These are phyloP conservation scores for Sprattus sprattus DNA, from an alignment of 2,113 vertebrate genomes.

Conservation along the genomic window DNA sequence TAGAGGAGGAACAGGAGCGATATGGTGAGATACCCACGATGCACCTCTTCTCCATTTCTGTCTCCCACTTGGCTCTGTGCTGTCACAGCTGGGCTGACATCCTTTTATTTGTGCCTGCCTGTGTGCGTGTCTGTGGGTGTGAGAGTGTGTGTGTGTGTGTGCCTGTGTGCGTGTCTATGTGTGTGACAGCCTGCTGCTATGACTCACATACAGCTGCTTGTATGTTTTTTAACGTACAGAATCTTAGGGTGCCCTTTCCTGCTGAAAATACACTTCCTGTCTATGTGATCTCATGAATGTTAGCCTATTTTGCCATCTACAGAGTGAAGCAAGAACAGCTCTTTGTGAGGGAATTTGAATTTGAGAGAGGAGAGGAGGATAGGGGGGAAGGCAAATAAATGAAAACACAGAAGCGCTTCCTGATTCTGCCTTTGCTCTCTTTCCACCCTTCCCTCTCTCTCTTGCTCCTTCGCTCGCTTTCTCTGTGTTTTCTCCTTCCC, in stretches of 20 bases:
- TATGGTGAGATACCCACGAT: conserved; percentile 44
- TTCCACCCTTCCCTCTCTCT: background rate
- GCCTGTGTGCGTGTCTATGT: background rate
- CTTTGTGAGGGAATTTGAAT: background rate
- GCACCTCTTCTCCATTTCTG: conserved; percentile 30
- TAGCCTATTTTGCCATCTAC: background rate
- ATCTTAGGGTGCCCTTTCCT: background rate
- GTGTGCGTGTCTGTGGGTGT: background rate
- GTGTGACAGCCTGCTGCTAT: background rate
- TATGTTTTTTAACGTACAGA: background rate
- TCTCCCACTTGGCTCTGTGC: background rate
- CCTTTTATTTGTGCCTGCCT: background rate
- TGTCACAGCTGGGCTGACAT: background rate
- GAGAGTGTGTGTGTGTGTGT: background rate
- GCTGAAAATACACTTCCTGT: background rate
- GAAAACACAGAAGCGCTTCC: conserved; percentile 41
- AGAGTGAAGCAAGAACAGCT: background rate
- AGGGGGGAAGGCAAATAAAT: conserved; percentile 17
- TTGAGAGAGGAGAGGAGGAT: background rate
- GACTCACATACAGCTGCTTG: background rate
- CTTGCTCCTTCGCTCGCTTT: conserved; percentile 23
- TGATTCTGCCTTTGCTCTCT: conserved; percentile 41
- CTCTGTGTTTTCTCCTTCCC: conserved; percentile 17
- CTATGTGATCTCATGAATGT: background rate
- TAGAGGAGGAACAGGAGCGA: conserved; percentile 34